These are phyloP conservation scores for Aplysina aerophoba DNA, from an alignment of 37 sponge, comb jelly and placozoan species.

Conservation along the genomic window DNA sequence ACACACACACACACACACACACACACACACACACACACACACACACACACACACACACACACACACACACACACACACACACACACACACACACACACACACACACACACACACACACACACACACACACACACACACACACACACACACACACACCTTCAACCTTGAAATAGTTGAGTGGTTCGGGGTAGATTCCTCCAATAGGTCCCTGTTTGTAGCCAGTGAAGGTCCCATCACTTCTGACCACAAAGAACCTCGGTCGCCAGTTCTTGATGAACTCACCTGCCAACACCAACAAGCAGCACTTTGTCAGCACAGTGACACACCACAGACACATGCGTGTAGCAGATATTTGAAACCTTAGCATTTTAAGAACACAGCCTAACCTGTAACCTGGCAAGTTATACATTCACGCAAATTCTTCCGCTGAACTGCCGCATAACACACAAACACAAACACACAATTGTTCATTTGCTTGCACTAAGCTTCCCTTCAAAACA, in stretches of 20 bases:
- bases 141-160: constrained; percentile 60
- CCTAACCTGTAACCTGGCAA: too few relatives aligned
- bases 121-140: neutral
- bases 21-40: neutral
- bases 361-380: too few relatives aligned
- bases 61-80: neutral
- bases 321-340: too few relatives aligned
- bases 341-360: too few relatives aligned
- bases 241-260: constrained; percentile 85
- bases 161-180: constrained; percentile 88
- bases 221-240: constrained; percentile 81
- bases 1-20: constrained; percentile 46
- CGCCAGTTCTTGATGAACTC: constrained; percentile 99
- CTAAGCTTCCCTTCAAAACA: too few relatives aligned
- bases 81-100: constrained; percentile 49
- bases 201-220: constrained; percentile 85
- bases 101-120: neutral
- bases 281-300: constrained; percentile 57
- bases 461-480: too few relatives aligned
- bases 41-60: constrained; percentile 51
- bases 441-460: too few relatives aligned
- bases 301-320: too few relatives aligned
- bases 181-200: constrained; percentile 50
- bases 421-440: too few relatives aligned
- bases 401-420: too few relatives aligned